Conservation (phyloP, 2,797 vertebrate species). For the Knipowitschia caucasica region DNA sequence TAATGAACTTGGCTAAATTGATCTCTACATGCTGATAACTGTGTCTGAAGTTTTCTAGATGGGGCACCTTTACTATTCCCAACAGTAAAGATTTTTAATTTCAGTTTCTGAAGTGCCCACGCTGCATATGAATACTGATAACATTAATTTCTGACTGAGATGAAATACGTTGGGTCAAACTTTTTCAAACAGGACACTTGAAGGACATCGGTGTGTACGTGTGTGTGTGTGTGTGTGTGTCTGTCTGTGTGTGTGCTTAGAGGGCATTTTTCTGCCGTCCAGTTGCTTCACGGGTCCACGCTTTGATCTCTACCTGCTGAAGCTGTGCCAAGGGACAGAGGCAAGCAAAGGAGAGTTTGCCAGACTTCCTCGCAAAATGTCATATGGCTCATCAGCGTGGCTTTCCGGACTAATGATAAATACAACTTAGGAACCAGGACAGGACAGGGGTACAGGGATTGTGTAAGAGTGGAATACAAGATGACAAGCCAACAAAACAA, state of each 20-base stretch:
- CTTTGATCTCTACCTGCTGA: slow-evolving; percentile 73
- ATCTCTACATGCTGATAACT: slow-evolving; percentile 16
- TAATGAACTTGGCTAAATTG: slow-evolving; percentile 19
- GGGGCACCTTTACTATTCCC: slow-evolving; percentile 5
- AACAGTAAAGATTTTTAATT: slow-evolving; percentile 3
- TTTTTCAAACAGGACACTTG: slow-evolving; percentile 71
- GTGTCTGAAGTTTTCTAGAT: slow-evolving; percentile 17
- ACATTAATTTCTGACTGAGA: slow-evolving; percentile 51
- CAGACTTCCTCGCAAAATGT: slow-evolving; percentile 69
- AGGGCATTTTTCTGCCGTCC: slow-evolving; percentile 71
- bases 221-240: slow-evolving; percentile 67
- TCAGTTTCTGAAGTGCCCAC: slow-evolving; percentile 21
- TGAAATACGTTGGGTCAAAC: slow-evolving; percentile 66
- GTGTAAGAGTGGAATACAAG: slow-evolving; percentile 65
- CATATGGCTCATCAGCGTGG: slow-evolving; percentile 71
- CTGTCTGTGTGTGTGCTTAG: slow-evolving; percentile 70
- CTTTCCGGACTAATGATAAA: slow-evolving; percentile 76
- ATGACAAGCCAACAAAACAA: slow-evolving; percentile 37
- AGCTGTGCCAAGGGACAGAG: slow-evolving; percentile 67
- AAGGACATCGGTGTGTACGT: slow-evolving; percentile 67
- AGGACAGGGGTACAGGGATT: slow-evolving; percentile 25
- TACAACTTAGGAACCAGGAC: slow-evolving; percentile 53
- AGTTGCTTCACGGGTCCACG: slow-evolving; percentile 67
- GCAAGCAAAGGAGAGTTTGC: slow-evolving; percentile 52
- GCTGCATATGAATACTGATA: slow-evolving; percentile 29